Evolutionary conservation across 2,113 vertebrate species (phyloP), one percentile per base, ranked within the genome.

Genomic region (Takifugu bimaculatus): DNA sequence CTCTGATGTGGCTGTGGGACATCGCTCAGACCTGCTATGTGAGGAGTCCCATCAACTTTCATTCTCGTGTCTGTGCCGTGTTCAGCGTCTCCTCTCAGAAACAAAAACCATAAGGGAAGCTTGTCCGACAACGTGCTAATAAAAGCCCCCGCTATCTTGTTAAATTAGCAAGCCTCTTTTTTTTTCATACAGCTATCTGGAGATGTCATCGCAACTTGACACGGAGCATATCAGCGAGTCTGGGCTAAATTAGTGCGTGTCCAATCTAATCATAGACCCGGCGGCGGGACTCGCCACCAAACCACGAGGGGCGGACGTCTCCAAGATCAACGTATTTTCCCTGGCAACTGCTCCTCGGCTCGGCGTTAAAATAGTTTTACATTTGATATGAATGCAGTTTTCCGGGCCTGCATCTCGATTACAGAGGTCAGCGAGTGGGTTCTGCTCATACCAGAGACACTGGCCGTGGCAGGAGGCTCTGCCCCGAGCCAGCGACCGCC

Each of bases 361-460:
- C 85, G 86, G 86, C 54, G 61, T 86, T 86, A 86, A 88, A 89
- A 89, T 89, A 85, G 86, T 80, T 85, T 89, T 81, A 78, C 81
- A 84, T 84, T 85, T 79, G 86, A 89, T 86, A 86, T 68, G 65
- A 86, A 80, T 66, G 82, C 85, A 67, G 76, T 77, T 63, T 87
- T 88, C 85, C 80, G 20, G 20, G 77, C 64, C 79, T 80, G 82
- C 79, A 67, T 81, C 83, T 89, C 80, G 86, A 86, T 89, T 85
- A 86, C 82, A 83, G 85, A 76, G 86, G 85, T 88, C 80, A 87
- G 79, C 15, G 73, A 86, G 77, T 78, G 47, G 71, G 74, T 60
- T 63, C 63, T 27, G 78, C 77, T 83, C 81, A 80, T 80, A 72
- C 81, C 78, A 25, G 7, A 74, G 73, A 74, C 80, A 61, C 66